A percentile compares a stretch with the other conserved stretches of the same genome.
These are phyloP conservation scores for Eupithecia insigniata DNA, from an alignment of 2,888 invertebrate species.

Conservation along the genomic window DNA sequence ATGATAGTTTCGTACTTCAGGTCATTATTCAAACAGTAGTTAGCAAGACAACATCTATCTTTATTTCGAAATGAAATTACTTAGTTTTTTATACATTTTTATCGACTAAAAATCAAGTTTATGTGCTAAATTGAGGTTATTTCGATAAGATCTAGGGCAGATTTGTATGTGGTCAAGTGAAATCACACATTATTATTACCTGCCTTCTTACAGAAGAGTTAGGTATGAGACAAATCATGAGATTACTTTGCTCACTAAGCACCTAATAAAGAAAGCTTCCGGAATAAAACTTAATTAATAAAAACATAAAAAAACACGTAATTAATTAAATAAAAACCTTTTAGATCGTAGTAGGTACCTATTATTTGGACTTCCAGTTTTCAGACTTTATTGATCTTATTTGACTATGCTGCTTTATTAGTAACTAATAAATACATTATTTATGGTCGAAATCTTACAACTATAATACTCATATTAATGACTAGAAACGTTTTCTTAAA, in stretches of 20 bases:
- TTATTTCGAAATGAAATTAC: not conserved
- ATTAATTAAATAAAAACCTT: too few species aligned
- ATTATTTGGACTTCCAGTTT: not conserved
- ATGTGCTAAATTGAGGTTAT: too few species aligned
- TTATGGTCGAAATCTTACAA: not conserved
- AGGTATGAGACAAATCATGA: not conserved
- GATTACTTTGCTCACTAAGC: not conserved
- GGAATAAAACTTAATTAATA: too few species aligned
- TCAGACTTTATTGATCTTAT: not conserved
- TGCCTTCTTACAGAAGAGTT: not conserved
- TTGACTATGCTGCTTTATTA: not conserved
- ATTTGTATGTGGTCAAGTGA: not conserved
- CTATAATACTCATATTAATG: not conserved
- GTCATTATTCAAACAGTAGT: not conserved
- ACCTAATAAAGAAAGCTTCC: too few species aligned
- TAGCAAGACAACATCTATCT: not conserved
- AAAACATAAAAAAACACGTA: too few species aligned
- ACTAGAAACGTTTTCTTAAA: not conserved
- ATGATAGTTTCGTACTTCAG: too few species aligned
- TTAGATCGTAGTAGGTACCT: too few species aligned
- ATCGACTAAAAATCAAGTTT: not conserved
- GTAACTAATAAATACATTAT: not conserved
- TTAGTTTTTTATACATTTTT: not conserved
- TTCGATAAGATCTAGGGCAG: not conserved
- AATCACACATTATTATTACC: not conserved